Conservation (phyloP, 2,113 vertebrate genomes). For the Otolemur garnettii region DNA sequence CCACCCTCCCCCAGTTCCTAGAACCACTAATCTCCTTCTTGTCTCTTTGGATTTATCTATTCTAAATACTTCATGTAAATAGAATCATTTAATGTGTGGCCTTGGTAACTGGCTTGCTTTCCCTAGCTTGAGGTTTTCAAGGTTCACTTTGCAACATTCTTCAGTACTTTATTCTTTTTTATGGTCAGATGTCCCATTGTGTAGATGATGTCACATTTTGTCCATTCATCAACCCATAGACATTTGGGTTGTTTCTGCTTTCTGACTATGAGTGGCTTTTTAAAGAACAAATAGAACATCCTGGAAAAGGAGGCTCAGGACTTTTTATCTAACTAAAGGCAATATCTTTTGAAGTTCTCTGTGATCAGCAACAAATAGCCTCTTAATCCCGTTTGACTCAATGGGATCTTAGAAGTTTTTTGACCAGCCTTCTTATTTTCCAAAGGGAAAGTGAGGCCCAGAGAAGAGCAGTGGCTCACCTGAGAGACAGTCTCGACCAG, state of each 20-base stretch:
- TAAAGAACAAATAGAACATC: background rate
- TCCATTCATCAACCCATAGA: background rate
- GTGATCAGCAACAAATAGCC: background rate
- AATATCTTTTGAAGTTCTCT: background rate
- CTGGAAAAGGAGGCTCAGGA: background rate
- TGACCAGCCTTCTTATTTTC: background rate
- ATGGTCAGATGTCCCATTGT: background rate
- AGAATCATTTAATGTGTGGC: background rate
- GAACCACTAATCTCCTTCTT: background rate
- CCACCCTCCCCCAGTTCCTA: background rate
- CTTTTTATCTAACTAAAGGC: background rate
- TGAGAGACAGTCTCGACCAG: background rate
- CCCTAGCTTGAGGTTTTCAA: background rate
- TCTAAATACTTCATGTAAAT: background rate
- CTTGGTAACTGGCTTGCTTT: background rate
- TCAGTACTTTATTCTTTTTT: background rate
- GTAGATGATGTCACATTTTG: background rate
- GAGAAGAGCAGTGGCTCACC: background rate
- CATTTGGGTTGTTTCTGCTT: background rate
- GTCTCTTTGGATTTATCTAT: background rate
- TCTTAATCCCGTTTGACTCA: background rate
- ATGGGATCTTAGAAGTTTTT: background rate
- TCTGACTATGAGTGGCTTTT: background rate
- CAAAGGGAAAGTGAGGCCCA: background rate
- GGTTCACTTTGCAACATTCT: fast-evolving